phyloP scores from a whole-genome alignment of 2,797 vertebrate species.

The Coregonus ussuriensis region DNA sequence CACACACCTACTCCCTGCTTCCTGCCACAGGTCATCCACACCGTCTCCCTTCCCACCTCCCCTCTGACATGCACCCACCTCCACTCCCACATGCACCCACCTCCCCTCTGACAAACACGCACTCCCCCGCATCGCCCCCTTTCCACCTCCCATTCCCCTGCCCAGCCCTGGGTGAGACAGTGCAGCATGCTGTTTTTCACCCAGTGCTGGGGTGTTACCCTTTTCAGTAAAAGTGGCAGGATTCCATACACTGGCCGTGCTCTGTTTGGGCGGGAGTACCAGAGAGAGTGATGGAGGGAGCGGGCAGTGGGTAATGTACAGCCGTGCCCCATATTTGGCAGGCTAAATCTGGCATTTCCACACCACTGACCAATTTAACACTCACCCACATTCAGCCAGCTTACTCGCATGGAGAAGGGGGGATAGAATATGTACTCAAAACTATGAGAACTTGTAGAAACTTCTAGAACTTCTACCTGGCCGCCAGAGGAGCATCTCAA shows the following conservation, averaged over 20 bases:
- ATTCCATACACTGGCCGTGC: constrained; percentile 61
- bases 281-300: background rate
- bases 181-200: constrained; percentile 44
- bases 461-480: no score
- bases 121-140: no score
- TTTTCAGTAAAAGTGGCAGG: constrained; percentile 62
- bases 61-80: background rate
- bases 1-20: background rate
- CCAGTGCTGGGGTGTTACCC: constrained; percentile 47
- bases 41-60: constrained; percentile 1
- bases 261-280: background rate
- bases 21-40: background rate
- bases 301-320: background rate
- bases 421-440: background rate
- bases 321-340: constrained; percentile 17
- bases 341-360: constrained; percentile 40
- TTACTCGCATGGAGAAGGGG: background rate
- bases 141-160: background rate
- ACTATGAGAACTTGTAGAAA: background rate
- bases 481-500: no score
- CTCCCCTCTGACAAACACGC: no score
- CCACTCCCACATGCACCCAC: no score
- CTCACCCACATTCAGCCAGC: constrained; percentile 39
- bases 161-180: constrained; percentile 49
- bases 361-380: constrained; percentile 55